phyloP scores from a whole-genome alignment of 2,113 vertebrate genomes.

The Calidris pygmaea region DNA sequence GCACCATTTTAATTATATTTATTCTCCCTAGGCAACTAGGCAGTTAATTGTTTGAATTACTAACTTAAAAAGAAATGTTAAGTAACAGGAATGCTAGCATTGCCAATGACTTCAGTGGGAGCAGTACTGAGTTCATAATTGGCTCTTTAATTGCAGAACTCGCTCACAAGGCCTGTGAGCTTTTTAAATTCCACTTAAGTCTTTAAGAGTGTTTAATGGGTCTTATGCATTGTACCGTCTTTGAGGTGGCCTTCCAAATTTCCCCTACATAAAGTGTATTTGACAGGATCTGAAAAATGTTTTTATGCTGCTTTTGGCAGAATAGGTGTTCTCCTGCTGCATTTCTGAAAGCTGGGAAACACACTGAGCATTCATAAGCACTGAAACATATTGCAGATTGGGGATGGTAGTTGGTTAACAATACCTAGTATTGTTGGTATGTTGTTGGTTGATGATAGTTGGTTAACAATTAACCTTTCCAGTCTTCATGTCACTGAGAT shows the following conservation, averaged over 20 bases:
- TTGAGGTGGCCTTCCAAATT: neutral
- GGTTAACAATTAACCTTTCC: neutral
- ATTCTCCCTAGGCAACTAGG: neutral
- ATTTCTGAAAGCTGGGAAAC: neutral
- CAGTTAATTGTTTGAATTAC: constrained; percentile 17
- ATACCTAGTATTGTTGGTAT: no score
- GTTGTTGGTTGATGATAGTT: no score
- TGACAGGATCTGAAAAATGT: neutral
- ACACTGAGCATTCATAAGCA: neutral
- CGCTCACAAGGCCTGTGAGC: neutral
- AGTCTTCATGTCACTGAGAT: neutral
- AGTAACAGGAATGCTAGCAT: neutral
- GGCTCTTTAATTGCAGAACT: neutral
- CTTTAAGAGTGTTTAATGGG: neutral
- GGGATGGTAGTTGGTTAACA: neutral
- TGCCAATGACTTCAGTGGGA: neutral
- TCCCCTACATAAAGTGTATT: neutral
- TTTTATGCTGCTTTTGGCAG: neutral
- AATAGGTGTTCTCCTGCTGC: neutral
- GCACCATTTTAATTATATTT: constrained; percentile 4
- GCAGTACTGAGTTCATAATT: neutral
- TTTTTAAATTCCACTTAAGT: neutral
- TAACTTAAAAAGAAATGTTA: constrained; percentile 21
- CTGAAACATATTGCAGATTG: fast-evolving
- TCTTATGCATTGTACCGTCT: neutral